phyloP scores from a whole-genome alignment of 2,113 vertebrate species.

The Phylloscopus trochilus region DNA sequence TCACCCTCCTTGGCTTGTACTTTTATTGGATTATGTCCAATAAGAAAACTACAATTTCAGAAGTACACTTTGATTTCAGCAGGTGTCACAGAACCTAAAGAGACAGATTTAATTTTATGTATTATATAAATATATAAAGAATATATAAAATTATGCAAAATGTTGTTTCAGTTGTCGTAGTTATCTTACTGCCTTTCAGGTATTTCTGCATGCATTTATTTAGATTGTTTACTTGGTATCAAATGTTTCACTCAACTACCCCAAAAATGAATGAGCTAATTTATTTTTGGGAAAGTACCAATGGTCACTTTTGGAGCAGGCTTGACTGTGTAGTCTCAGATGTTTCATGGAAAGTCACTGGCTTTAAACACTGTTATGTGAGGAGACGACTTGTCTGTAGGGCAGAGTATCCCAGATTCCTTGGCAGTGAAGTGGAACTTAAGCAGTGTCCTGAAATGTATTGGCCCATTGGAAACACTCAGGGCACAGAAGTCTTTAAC shows the following conservation, averaged over 20 bases:
- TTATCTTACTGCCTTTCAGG: not conserved
- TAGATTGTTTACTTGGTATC: not conserved
- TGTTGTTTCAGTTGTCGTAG: not conserved
- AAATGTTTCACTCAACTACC: not conserved
- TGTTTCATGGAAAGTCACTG: not conserved
- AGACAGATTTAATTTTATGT: not conserved
- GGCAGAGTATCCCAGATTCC: not conserved
- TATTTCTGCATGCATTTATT: not conserved
- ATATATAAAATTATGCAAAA: not conserved
- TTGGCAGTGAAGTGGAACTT: not conserved
- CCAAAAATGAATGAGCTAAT: not conserved
- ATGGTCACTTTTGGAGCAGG: not conserved
- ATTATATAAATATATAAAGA: not conserved
- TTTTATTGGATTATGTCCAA: not conserved
- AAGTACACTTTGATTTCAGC: not conserved
- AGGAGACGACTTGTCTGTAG: not conserved
- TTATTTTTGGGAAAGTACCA: not conserved
- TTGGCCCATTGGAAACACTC: not conserved
- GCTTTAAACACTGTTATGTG: not conserved
- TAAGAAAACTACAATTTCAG: not conserved
- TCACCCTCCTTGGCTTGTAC: not conserved
- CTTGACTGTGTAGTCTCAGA: not conserved
- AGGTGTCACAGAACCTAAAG: not conserved
- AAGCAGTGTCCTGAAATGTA: not conserved
- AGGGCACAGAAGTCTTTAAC: not conserved